phyloP scores from a whole-genome alignment of 2,797 vertebrate species.

The Manis crassicaudata region DNA sequence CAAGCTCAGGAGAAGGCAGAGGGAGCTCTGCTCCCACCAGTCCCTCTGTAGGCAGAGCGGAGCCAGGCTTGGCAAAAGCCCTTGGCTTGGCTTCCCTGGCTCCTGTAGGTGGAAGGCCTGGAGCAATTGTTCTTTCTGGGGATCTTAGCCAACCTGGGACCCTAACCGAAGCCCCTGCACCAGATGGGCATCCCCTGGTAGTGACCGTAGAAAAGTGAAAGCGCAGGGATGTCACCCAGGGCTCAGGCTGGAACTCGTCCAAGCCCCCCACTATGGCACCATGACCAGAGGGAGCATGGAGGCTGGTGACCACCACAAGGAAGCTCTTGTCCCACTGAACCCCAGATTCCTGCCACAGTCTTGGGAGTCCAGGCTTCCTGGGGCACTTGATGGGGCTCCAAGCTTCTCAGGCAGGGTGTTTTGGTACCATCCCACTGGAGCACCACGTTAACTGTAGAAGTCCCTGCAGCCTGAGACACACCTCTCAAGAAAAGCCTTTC shows the following conservation, averaged over 20 bases:
- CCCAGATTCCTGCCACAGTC: background rate
- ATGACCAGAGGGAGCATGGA: too few species aligned
- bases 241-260: fast-evolving
- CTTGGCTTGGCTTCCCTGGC: slow-evolving; percentile 33
- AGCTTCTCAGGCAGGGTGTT: background rate
- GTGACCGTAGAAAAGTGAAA: background rate
- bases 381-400: background rate
- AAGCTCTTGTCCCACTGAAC: background rate
- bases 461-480: background rate
- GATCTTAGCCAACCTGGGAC: slow-evolving; percentile 63
- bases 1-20: background rate
- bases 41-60: background rate
- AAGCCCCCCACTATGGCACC: background rate
- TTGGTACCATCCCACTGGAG: background rate
- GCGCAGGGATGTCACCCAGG: background rate
- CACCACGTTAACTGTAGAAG: background rate
- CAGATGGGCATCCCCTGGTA: background rate
- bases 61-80: slow-evolving; percentile 24
- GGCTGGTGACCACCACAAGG: background rate
- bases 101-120: slow-evolving; percentile 57
- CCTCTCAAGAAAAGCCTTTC: background rate
- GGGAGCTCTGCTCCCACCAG: background rate
- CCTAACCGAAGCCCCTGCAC: background rate
- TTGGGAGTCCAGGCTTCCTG: background rate
- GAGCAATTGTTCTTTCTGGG: slow-evolving; percentile 64